phyloP scores from a whole-genome alignment of 2,888 invertebrate genomes.

The Ochropleura leucogaster region DNA sequence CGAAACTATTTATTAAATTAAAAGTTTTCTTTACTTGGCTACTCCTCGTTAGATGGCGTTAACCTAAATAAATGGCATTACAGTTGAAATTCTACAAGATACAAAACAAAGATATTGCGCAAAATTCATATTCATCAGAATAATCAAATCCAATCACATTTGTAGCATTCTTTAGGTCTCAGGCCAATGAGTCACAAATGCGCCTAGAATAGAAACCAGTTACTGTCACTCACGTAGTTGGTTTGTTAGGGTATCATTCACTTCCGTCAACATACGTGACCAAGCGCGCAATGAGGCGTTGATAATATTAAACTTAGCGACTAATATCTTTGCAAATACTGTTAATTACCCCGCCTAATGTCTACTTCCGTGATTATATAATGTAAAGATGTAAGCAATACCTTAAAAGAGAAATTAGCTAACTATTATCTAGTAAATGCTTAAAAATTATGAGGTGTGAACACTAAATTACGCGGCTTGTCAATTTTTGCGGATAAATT shows the following conservation, averaged over 20 bases:
- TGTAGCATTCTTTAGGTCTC: conserved; percentile 34
- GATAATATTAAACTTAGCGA: conserved; percentile 42
- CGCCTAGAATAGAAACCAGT: conserved; percentile 52
- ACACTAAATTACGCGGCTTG: conserved; percentile 17
- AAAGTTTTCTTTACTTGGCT: conserved; percentile 7
- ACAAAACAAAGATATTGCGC: background rate
- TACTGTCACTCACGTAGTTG: conserved; percentile 67
- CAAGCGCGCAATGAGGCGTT: conserved; percentile 34
- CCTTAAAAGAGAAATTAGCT: conserved; percentile 40
- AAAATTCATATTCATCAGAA: background rate
- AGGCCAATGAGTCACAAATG: conserved; percentile 48
- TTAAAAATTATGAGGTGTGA: conserved; percentile 24
- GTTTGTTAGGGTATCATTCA: background rate
- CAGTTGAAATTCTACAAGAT: background rate
- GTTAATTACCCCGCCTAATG: conserved; percentile 49
- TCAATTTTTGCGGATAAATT: background rate
- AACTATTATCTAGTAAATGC: conserved; percentile 15
- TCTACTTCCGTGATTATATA: conserved; percentile 53
- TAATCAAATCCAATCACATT: conserved; percentile 16
- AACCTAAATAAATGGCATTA: background rate
- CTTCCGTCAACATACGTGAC: conserved; percentile 71
- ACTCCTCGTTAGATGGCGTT: conserved; percentile 50
- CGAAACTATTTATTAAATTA: background rate
- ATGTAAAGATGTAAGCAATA: conserved; percentile 52
- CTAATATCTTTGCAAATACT: conserved; percentile 52